phyloP scores from a whole-genome alignment of 2,113 vertebrate species.

The Marcusenius ussheri region DNA sequence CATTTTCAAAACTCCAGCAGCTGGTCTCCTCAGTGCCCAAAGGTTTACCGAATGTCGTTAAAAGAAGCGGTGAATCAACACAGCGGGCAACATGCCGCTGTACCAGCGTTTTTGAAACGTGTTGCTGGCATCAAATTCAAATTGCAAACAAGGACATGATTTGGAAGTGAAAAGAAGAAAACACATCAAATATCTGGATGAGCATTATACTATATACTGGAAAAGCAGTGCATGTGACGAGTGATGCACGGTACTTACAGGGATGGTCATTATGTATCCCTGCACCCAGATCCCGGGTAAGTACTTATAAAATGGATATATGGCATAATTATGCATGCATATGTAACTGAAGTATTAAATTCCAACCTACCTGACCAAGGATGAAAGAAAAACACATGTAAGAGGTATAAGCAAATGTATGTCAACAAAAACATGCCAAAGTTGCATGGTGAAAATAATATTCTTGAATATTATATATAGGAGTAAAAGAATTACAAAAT shows the following conservation, averaged over 20 bases:
- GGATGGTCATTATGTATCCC: too few species aligned
- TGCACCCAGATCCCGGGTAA: neutral
- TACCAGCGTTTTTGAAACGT: neutral
- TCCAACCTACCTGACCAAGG: neutral
- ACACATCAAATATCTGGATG: neutral
- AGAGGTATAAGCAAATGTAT: neutral
- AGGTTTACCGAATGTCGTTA: neutral
- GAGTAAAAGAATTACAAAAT: neutral
- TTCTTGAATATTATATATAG: neutral
- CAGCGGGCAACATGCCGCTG: neutral
- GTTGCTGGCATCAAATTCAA: neutral
- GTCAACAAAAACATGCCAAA: neutral
- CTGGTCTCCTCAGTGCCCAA: neutral
- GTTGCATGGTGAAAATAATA: neutral
- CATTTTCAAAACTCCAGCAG: neutral
- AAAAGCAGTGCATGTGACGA: neutral
- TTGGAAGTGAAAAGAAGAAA: neutral
- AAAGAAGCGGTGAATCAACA: neutral
- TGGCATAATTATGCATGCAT: neutral
- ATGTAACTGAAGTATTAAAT: neutral
- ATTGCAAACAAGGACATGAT: neutral
- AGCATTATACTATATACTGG: neutral
- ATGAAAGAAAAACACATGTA: neutral
- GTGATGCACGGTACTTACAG: too few species aligned
- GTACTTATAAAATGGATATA: neutral